phyloP scores from a whole-genome alignment of 2,797 vertebrate genomes.

The Liparis tanakae region DNA sequence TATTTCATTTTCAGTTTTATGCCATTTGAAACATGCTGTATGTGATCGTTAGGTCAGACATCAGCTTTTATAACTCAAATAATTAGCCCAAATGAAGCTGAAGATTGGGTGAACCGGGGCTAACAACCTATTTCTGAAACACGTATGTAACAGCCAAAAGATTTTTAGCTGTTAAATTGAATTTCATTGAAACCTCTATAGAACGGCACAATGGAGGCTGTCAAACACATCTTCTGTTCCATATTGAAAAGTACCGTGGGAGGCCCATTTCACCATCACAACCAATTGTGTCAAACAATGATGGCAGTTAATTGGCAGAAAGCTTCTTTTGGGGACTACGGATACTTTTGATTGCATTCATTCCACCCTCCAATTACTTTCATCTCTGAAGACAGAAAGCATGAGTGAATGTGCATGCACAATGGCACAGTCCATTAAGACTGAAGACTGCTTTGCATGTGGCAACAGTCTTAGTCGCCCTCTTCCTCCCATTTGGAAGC shows the following conservation, averaged over 20 bases:
- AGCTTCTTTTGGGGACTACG: constrained; percentile 42
- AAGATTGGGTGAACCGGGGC: neutral
- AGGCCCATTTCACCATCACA: constrained; percentile 48
- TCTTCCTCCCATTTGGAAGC: constrained; percentile 42
- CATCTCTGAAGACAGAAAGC: constrained; percentile 53
- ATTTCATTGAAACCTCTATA: constrained; percentile 42
- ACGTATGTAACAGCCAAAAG: constrained; percentile 29
- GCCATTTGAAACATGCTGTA: neutral
- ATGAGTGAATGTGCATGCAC: constrained; percentile 62
- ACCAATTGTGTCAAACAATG: constrained; percentile 66
- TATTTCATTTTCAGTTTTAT: neutral
- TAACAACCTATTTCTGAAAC: neutral
- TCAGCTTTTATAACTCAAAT: constrained; percentile 11
- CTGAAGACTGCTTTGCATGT: constrained; percentile 42
- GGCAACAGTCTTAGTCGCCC: constrained; percentile 24
- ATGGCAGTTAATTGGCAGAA: constrained; percentile 57
- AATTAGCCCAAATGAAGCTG: constrained; percentile 20
- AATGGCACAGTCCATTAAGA: constrained; percentile 58
- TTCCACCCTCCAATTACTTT: constrained; percentile 50
- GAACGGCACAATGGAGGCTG: constrained; percentile 47
- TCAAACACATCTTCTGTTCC: constrained; percentile 46
- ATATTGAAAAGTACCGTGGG: constrained; percentile 46
- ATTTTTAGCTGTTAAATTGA: constrained; percentile 28
- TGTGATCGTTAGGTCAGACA: neutral
- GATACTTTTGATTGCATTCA: constrained; percentile 54